Conservation (phyloP, 2,113 vertebrate genomes). For the Probosciger aterrimus region DNA sequence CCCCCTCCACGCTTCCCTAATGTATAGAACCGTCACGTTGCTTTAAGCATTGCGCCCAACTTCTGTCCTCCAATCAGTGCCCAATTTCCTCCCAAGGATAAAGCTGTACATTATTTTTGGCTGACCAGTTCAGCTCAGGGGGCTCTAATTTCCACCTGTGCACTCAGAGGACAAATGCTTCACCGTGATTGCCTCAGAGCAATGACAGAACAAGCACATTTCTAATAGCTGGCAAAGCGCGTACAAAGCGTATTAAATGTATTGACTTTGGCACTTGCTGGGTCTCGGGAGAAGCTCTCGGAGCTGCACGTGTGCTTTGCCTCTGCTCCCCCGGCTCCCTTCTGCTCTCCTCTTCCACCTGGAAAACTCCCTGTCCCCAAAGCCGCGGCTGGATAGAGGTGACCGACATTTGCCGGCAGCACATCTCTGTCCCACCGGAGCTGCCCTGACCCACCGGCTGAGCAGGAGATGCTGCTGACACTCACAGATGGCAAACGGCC, state of each 20-base stretch:
- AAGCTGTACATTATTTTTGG: constrained; percentile 36
- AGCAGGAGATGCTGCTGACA: background rate
- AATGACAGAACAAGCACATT: constrained; percentile 62
- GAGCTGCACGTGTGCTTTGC: background rate
- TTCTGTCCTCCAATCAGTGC: constrained; percentile 62
- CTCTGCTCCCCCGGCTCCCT: fast-evolving
- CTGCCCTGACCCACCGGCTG: fast-evolving
- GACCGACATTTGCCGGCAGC: background rate
- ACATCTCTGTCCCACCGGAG: fast-evolving
- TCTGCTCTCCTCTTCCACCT: background rate
- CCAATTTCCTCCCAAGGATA: constrained; percentile 69
- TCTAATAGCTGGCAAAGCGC: constrained; percentile 50
- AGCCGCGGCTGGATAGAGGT: background rate
- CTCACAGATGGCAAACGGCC: background rate
- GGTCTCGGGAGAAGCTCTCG: background rate
- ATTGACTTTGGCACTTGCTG: constrained; percentile 44
- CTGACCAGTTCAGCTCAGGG: constrained; percentile 67
- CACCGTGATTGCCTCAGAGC: constrained; percentile 41
- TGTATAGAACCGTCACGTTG: constrained; percentile 44
- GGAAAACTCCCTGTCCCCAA: background rate
- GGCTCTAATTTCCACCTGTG: constrained; percentile 21
- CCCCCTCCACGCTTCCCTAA: background rate
- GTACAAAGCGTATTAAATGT: constrained; percentile 37
- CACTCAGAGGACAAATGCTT: constrained; percentile 53
- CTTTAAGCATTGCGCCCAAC: constrained; percentile 23